Evolutionary conservation across 2,113 vertebrate species (phyloP), one percentile per base, ranked within the genome.

Genomic region (Calidris pygmaea): DNA sequence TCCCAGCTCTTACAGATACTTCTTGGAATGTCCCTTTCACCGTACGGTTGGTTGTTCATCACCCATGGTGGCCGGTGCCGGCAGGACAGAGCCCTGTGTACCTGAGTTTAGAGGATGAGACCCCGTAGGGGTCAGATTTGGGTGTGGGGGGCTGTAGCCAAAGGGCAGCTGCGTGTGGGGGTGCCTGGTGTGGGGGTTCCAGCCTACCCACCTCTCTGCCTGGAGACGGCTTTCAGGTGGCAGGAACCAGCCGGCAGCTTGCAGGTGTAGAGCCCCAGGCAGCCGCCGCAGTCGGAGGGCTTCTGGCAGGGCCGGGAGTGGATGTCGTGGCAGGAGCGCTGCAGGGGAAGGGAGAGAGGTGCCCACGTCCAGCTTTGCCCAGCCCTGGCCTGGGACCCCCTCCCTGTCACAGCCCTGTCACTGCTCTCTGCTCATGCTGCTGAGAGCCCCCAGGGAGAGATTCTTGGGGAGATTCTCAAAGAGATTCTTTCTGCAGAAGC

Each of bases 241-340:
- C 98, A 98, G 79, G 77, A 97, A 39, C 85, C 66, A 6, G 89
- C 19, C 2, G 96, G 91, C 84, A 95, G 72, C 63, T 96, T 97
- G 89, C 98, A 98, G 48, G 96, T 98, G 73, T 98, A 98, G 53
- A 98, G 97, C 39, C 98, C 98, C 47, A 98, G 95, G 96, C 98
- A 98, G 66, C 98, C 98, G 0, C 95, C 4, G 1, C 98, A 98
- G 74, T 98, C 96, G 0, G 97, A 95, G 35, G 95, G 95, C 45
- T 91, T 93, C 75, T 56, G 95, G 85, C 98, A 98, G 50, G 76
- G 55, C 78, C 29, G 93, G 27, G 94, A 68, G 56, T 95, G 96
- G 63, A 98, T 98, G 47, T 59, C 41, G 5, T 59, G 90, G 89
- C 98, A 98, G 81, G 94, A 94, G 47, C 82, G 80, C 98, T 98